Percentiles rank a stretch among this genome's conserved stretches.
Conservation (phyloP, 2,888 invertebrate species). For the Hydrotaea diabolus region DNA sequence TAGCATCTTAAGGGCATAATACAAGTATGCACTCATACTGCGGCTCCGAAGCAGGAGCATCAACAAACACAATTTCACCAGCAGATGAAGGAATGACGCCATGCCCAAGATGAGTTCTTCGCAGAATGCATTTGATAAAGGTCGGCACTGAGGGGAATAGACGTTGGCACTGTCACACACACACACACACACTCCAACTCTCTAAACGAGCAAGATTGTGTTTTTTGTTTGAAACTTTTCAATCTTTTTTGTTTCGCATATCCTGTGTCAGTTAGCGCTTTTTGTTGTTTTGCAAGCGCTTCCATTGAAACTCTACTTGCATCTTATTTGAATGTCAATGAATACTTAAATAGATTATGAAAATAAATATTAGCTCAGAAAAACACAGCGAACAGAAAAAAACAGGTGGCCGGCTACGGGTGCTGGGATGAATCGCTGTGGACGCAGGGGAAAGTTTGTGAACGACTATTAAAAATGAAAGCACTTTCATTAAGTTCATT, state of each 20-base stretch:
- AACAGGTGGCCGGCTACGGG: background rate
- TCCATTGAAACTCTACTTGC: slow-evolving; percentile 32
- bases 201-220: background rate
- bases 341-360: slow-evolving; percentile 62
- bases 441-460: slow-evolving; percentile 26
- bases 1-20: slow-evolving; percentile 44
- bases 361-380: slow-evolving; percentile 45
- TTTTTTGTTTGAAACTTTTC: background rate
- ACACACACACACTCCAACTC: background rate
- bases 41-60: background rate
- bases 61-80: background rate
- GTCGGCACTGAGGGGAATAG: slow-evolving; percentile 36
- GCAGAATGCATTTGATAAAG: slow-evolving; percentile 48
- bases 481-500: slow-evolving; percentile 56
- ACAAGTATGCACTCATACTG: background rate
- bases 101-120: background rate
- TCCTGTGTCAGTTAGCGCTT: slow-evolving; percentile 20
- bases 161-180: background rate
- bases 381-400: background rate
- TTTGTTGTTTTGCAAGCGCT: background rate
- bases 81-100: slow-evolving; percentile 7
- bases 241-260: slow-evolving; percentile 11
- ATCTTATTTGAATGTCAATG: slow-evolving; percentile 56
- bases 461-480: slow-evolving; percentile 43
- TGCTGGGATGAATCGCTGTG: background rate